Conservation (phyloP, 2,888 invertebrate genomes). For the Meteorus cinctellus region DNA sequence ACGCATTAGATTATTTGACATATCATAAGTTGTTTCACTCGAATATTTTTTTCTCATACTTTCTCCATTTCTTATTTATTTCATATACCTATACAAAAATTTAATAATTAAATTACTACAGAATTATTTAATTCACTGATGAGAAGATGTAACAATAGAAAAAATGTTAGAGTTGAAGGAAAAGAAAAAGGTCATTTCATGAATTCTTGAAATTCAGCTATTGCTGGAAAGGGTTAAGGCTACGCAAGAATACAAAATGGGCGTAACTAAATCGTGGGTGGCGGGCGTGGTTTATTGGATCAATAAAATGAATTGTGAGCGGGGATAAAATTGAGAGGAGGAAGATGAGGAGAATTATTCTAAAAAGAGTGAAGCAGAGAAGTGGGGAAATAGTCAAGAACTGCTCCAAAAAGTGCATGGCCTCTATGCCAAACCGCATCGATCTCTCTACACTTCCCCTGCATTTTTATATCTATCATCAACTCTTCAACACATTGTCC, state of each 20-base stretch:
- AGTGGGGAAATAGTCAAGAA: constrained; percentile 16
- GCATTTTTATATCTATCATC: constrained; percentile 21
- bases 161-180: not conserved
- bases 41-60: not conserved
- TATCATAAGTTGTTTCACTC: not conserved
- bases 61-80: not conserved
- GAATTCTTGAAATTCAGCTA: not conserved
- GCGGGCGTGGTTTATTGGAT: constrained; percentile 67
- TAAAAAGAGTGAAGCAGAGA: not conserved
- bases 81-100: not conserved
- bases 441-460: constrained; percentile 55
- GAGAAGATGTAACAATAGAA: not conserved
- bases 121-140: not conserved
- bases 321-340: constrained; percentile 41
- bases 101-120: not conserved
- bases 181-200: not conserved
- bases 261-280: constrained; percentile 61
- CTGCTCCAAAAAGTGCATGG: constrained; percentile 50
- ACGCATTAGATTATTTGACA: not conserved
- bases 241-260: constrained; percentile 49
- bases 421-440: constrained; percentile 63
- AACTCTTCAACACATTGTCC: constrained; percentile 16
- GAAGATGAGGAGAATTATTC: constrained; percentile 33
- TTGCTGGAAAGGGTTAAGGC: not conserved
- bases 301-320: constrained; percentile 59